phyloP scores from a whole-genome alignment of 2,888 invertebrate genomes.

The Troilus luridus region DNA sequence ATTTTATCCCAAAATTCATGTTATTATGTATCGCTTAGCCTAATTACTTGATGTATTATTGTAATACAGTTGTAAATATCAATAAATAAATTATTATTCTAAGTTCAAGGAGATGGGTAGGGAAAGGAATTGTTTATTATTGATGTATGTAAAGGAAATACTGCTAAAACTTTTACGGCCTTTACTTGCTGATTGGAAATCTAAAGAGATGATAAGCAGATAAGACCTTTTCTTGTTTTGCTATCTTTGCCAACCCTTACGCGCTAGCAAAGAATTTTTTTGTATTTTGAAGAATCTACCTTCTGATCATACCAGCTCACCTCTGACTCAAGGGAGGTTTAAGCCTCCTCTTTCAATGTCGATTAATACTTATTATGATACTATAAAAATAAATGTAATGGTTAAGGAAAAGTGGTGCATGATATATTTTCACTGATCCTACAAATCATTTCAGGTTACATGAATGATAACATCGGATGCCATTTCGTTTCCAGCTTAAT shows the following conservation, averaged over 20 bases:
- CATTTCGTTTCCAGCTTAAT: conserved; percentile 98
- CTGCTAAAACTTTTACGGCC: background rate
- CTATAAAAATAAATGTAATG: background rate
- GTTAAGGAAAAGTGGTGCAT: background rate
- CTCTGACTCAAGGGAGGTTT: too few species aligned
- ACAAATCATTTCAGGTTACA: conserved; percentile 73
- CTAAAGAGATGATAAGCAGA: background rate
- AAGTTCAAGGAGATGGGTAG: background rate
- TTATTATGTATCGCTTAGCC: too few species aligned
- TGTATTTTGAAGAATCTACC: too few species aligned
- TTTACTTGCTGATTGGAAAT: background rate
- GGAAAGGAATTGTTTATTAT: background rate
- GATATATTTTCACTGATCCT: background rate
- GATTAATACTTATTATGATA: too few species aligned
- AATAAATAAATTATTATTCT: too few species aligned
- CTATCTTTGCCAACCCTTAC: too few species aligned
- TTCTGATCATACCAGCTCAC: too few species aligned
- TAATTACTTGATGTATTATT: too few species aligned
- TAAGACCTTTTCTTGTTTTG: background rate
- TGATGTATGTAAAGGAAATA: background rate
- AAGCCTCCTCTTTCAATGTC: too few species aligned
- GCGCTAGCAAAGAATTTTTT: too few species aligned
- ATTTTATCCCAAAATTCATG: too few species aligned
- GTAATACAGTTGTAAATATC: too few species aligned
- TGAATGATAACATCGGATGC: conserved; percentile 83